Percentiles rank a stretch among this genome's conserved stretches.
These are phyloP conservation scores for Lasioglossum villosulum DNA, from an alignment of 2,888 invertebrate species.

Conservation along the genomic window DNA sequence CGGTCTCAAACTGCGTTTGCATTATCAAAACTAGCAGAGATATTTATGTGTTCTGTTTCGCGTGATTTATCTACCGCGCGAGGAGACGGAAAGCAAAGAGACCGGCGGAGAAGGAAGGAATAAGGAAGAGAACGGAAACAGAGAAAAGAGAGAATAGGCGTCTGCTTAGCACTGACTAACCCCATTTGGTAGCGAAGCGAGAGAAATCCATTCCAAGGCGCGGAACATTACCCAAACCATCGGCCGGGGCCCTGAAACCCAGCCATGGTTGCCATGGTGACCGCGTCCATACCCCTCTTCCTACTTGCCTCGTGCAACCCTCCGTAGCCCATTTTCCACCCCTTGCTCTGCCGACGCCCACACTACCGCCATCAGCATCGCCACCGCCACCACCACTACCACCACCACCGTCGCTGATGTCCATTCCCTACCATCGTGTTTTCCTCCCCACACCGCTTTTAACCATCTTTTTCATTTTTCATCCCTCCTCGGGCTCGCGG, in stretches of 20 bases:
- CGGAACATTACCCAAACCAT: conserved; percentile 79
- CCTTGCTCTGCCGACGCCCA: conserved; percentile 65
- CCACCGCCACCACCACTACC: conserved; percentile 49
- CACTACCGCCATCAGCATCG: conserved; percentile 60
- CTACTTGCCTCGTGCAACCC: conserved; percentile 64
- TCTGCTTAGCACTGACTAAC: conserved; percentile 78
- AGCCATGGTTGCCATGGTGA: conserved; percentile 82
- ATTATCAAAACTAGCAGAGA: conserved; percentile 1
- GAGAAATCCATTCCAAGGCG: conserved; percentile 80
- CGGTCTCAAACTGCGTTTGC: not conserved
- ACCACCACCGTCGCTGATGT: conserved; percentile 47
- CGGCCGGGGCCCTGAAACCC: conserved; percentile 77
- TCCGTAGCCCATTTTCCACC: conserved; percentile 67
- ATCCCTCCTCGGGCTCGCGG: conserved; percentile 36
- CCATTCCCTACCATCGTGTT: conserved; percentile 49
- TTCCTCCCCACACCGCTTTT: conserved; percentile 11
- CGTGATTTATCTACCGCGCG: not conserved
- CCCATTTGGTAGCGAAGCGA: conserved; percentile 78
- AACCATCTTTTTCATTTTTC: conserved; percentile 48
- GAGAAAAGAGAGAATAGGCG: conserved; percentile 59
- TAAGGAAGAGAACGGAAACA: conserved; percentile 26
- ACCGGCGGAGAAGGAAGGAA: not conserved
- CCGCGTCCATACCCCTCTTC: conserved; percentile 80
- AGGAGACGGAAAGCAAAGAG: not conserved
- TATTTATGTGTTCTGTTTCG: conserved; percentile 12